Percentiles rank a stretch among this genome's conserved stretches.
phyloP scores from a whole-genome alignment of 2,113 vertebrate genomes.

The Vidua macroura region DNA sequence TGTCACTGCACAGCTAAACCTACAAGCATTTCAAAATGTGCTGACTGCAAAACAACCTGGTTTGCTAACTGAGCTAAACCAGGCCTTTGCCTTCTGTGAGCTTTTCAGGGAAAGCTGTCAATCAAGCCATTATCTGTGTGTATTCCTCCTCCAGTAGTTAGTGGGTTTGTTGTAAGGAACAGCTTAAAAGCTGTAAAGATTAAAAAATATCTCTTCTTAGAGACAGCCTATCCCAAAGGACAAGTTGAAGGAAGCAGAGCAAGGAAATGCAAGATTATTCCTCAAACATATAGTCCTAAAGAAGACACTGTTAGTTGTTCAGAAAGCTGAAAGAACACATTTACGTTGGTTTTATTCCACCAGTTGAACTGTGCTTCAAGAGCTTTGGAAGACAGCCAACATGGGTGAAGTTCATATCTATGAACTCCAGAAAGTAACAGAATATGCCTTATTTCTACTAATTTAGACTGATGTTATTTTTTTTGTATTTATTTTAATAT shows the following conservation, averaged over 20 bases:
- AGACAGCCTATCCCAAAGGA: not conserved
- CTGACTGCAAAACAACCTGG: not conserved
- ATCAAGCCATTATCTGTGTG: not conserved
- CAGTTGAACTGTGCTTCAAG: not conserved
- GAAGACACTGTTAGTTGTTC: not conserved
- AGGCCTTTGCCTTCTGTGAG: not conserved
- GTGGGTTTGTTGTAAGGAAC: not conserved
- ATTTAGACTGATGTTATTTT: not conserved
- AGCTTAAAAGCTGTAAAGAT: not conserved
- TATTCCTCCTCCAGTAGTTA: not conserved
- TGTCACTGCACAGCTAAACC: not conserved
- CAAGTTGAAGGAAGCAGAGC: not conserved
- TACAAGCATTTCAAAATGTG: not conserved
- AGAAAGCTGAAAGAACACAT: not conserved
- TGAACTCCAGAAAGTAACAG: not conserved
- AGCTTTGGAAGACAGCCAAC: not conserved
- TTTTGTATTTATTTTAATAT: not conserved
- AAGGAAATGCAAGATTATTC: not conserved
- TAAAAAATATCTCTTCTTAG: not conserved
- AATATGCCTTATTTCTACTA: not conserved
- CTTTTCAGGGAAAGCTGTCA: not conserved
- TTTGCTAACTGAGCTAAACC: not conserved
- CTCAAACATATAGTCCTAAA: not conserved
- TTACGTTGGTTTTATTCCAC: not conserved
- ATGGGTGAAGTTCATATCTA: not conserved